phyloP scores from a whole-genome alignment of 2,113 vertebrate species.

The Apteryx owenii region DNA sequence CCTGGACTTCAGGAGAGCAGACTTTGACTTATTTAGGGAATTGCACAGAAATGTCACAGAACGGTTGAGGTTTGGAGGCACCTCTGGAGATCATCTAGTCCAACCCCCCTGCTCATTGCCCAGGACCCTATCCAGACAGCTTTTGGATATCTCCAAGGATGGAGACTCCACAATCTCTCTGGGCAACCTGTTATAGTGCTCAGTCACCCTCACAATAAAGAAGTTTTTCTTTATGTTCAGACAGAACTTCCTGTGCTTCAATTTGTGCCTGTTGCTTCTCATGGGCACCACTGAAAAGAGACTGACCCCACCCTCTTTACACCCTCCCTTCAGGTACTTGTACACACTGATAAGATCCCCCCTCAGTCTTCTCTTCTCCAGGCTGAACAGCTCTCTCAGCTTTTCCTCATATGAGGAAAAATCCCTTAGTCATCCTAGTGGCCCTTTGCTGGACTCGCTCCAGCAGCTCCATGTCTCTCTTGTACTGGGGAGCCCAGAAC shows the following conservation, averaged over 20 bases:
- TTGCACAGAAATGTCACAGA: background rate
- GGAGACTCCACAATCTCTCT: background rate
- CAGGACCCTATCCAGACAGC: background rate
- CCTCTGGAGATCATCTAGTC: no score
- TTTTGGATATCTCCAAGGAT: background rate
- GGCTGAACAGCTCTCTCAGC: background rate
- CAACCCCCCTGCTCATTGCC: no score
- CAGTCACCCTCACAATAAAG: no score
- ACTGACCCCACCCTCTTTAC: background rate
- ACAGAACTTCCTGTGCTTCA: background rate
- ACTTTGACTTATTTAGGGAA: background rate
- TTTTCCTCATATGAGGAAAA: background rate
- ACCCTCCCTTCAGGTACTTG: background rate
- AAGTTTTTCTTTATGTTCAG: background rate
- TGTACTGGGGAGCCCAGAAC: background rate
- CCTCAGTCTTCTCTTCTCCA: no score
- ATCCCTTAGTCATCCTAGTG: background rate
- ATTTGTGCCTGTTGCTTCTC: background rate
- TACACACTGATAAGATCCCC: background rate
- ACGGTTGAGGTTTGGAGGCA: no score
- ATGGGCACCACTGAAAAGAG: background rate
- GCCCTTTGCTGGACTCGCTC: background rate
- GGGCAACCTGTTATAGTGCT: background rate
- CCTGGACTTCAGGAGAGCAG: background rate
- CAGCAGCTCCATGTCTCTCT: no score